phyloP scores from a whole-genome alignment of 2,888 invertebrate genomes.

The Catotricha subobsoleta region DNA sequence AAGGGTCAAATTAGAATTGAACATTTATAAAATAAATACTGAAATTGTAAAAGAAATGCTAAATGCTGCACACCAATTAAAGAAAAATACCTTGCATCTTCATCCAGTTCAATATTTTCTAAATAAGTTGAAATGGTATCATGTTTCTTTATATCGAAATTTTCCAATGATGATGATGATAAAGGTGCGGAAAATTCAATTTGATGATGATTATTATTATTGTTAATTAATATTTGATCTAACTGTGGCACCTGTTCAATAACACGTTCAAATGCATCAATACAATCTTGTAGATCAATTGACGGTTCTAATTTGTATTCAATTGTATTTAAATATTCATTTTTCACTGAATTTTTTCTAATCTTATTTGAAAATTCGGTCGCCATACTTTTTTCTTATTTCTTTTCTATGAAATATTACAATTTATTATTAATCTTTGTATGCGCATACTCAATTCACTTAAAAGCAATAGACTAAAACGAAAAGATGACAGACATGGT shows the following conservation, averaged over 20 bases:
- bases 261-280: slow-evolving; percentile 33
- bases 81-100: slow-evolving; percentile 31
- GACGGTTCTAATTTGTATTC: slow-evolving; percentile 29
- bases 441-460: too few species aligned
- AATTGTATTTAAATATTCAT: background rate
- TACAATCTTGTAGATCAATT: slow-evolving; percentile 35
- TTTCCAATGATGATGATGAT: slow-evolving; percentile 8
- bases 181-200: too few species aligned
- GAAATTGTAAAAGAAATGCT: background rate
- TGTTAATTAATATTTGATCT: slow-evolving; percentile 14
- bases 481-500: too few species aligned
- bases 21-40: background rate
- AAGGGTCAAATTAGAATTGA: background rate
- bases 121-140: slow-evolving; percentile 10
- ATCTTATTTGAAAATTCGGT: background rate
- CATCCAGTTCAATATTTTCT: slow-evolving; percentile 19
- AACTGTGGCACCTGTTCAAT: slow-evolving; percentile 30
- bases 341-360: too few species aligned
- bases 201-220: background rate
- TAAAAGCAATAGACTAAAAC: too few species aligned
- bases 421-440: too few species aligned
- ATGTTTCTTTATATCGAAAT: slow-evolving; percentile 11
- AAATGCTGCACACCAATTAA: background rate
- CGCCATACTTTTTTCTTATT: background rate
- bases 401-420: too few species aligned